A percentile compares a stretch with the other conserved stretches of the same genome.
Evolutionary conservation across 53 echinoderm and acorn worm genomes (phyloP).

Genomic region (Glandiceps talaboti): DNA sequence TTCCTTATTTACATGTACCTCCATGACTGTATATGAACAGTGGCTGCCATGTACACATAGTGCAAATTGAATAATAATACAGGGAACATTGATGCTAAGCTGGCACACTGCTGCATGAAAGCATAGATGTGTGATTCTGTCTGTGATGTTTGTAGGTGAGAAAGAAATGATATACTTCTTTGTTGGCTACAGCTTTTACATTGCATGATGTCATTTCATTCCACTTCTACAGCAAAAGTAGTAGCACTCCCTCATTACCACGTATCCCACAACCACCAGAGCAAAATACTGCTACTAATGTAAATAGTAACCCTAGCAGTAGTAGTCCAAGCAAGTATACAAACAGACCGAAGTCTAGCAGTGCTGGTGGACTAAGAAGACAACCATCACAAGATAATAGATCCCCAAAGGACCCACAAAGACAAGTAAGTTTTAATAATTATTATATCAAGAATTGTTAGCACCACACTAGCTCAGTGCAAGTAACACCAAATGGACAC

Average conservation of each 20-base stretch:
- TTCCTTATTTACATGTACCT: no score
- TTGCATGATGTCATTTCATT: no score
- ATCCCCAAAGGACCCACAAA: neutral
- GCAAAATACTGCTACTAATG: constrained; percentile 10
- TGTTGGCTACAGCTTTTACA: neutral
- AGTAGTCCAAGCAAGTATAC: constrained; percentile 29
- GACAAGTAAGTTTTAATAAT: neutral
- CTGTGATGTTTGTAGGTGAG: no score
- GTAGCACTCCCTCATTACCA: constrained; percentile 83
- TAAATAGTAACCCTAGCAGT: constrained; percentile 3
- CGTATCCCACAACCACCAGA: constrained; percentile 63
- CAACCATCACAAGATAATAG: constrained; percentile 16
- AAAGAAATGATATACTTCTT: neutral
- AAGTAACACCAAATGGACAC: no score
- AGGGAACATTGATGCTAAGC: no score
- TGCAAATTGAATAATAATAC: no score
- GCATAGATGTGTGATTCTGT: no score
- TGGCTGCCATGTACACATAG: no score
- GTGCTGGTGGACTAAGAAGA: constrained; percentile 26
- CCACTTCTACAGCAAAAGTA: constrained; percentile 13
- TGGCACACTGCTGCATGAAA: no score
- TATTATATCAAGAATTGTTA: no score
- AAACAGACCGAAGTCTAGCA: constrained; percentile 75
- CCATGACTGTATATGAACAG: no score
- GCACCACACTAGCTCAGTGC: no score